Evolutionary conservation across 2,113 vertebrate species (phyloP), one percentile per base, ranked within the genome.

Genomic region (Clupea harengus): DNA sequence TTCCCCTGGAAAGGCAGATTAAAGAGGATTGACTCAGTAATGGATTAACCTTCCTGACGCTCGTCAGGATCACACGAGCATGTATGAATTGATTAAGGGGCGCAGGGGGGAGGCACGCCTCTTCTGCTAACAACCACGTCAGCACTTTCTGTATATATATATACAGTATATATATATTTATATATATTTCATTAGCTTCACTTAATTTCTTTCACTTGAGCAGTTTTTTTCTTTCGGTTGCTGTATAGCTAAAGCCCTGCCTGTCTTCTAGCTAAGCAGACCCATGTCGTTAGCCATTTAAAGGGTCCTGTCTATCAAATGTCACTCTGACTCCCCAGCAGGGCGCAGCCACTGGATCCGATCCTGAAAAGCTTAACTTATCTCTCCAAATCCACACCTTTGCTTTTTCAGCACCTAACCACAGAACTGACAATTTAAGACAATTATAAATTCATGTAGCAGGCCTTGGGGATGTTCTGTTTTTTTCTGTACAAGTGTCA

Each of bases 11-110:
- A 93, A 86, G 85, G 88, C 90, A 93, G 92, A 94, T 95, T 95
- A 95, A 95, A 72, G 93, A 91, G 93, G 94, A 94, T 95, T 95
- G 93, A 93, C 93, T 95, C 88, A 18, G 90, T 93, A 95, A 94
- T 95, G 93, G 94, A 95, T 95, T 94, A 94, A 95, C 93, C 95
- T 93, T 54, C 85, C 94, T 88, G 85, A 91, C 81, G 81, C 44
- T 86, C 86, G 90, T 87, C 80, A 87, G 91, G 93, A 94, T 94
- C 92, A 91, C 90, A 90, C 87, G 90, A 88, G 89, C 88, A 86
- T 91, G 92, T 91, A 93, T 95, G 92, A 93, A 95, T 94, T 95
- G 93, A 95, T 94, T 93, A 94, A 92, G 90, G 83, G 91, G 64
- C 25, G 25, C 64, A 28, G 64, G 64, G 28, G 82, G 85, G 28